Percentiles rank a stretch among this genome's conserved stretches.
phyloP scores from a whole-genome alignment of 2,113 vertebrate genomes.

The Excalfactoria chinensis region DNA sequence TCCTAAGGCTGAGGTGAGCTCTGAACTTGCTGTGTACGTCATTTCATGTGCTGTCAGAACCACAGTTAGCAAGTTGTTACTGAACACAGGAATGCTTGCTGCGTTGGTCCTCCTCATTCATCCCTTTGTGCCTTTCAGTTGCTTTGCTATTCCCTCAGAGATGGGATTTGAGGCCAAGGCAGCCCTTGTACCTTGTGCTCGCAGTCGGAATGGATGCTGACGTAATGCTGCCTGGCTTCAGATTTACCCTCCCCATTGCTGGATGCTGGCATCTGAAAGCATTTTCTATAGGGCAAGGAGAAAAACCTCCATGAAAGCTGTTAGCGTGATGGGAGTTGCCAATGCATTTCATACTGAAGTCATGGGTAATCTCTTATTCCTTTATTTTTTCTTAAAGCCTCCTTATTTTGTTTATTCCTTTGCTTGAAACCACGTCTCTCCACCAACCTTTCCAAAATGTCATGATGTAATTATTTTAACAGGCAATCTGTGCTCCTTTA shows the following conservation, averaged over 20 bases:
- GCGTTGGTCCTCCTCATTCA: neutral
- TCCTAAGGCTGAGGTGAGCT: neutral
- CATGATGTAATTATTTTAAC: slow-evolving; percentile 89
- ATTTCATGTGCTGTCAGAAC: neutral
- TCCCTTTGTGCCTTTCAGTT: neutral
- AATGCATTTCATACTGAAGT: neutral
- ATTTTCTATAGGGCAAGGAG: neutral
- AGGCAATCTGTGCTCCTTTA: slow-evolving; percentile 84
- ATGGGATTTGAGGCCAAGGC: neutral
- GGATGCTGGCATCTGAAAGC: neutral
- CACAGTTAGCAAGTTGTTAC: no score
- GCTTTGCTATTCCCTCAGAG: neutral
- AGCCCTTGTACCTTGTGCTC: neutral
- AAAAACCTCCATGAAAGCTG: neutral
- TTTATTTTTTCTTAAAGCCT: slow-evolving; percentile 8
- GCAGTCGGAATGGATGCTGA: neutral
- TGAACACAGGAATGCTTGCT: neutral
- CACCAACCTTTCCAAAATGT: slow-evolving; percentile 83
- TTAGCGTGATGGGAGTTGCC: neutral
- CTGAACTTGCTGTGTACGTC: no score
- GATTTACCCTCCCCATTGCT: neutral
- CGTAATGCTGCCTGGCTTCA: slow-evolving; percentile 21
- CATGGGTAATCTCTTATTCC: neutral
- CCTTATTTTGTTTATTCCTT: slow-evolving; percentile 75
- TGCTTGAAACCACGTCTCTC: slow-evolving; percentile 74